Conservation (phyloP, 2,888 invertebrate genomes). For the Tortrix viridana region DNA sequence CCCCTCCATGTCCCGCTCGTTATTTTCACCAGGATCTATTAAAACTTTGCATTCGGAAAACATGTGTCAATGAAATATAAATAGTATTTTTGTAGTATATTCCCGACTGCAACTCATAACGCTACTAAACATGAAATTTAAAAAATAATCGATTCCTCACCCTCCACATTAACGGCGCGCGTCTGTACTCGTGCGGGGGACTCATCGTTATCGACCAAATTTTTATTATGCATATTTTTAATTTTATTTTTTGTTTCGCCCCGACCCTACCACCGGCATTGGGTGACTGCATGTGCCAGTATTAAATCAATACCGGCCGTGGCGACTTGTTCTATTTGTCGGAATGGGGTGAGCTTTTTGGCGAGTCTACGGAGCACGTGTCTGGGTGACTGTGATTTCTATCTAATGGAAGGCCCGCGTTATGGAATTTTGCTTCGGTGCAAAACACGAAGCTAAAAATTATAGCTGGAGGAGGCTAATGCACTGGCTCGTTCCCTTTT, state of each 20-base stretch:
- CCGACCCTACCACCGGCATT: conserved; percentile 49
- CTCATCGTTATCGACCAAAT: conserved; percentile 47
- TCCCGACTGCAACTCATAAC: conserved; percentile 11
- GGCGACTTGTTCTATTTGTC: conserved; percentile 58
- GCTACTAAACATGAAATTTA: conserved; percentile 43
- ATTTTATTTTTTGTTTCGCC: conserved; percentile 44
- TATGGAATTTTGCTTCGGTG: conserved; percentile 40
- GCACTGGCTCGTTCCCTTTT: conserved; percentile 24
- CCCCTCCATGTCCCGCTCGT: too few species aligned
- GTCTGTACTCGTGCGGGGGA: conserved; percentile 40
- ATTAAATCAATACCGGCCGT: conserved; percentile 47
- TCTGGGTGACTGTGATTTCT: conserved; percentile 41
- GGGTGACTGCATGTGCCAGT: conserved; percentile 44
- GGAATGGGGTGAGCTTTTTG: conserved; percentile 52
- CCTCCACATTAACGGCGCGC: conserved; percentile 41
- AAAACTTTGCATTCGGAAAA: neutral
- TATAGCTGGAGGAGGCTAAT: conserved; percentile 34
- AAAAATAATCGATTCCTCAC: conserved; percentile 51
- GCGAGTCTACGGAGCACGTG: conserved; percentile 50
- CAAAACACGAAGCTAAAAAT: conserved; percentile 36
- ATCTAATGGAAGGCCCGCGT: conserved; percentile 42
- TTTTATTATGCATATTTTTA: conserved; percentile 47
- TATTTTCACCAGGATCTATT: too few species aligned
- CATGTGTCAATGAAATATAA: neutral
- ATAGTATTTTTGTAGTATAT: neutral